These are phyloP conservation scores for Sinelater perroti DNA, from an alignment of 2,888 invertebrate genomes.

Conservation along the genomic window DNA sequence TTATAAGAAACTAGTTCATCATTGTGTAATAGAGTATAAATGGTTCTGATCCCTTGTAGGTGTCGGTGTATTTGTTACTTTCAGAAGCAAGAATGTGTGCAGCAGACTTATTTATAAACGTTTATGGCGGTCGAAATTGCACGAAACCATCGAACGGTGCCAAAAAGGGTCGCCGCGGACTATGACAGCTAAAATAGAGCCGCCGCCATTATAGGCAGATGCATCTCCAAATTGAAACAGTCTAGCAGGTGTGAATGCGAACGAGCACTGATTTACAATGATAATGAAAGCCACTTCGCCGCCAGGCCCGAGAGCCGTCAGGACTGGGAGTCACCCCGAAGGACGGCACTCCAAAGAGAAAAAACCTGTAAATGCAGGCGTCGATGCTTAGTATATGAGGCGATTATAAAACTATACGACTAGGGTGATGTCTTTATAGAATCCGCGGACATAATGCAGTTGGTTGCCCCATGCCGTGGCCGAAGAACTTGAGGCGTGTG, in stretches of 20 bases:
- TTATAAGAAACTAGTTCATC: too few relatives aligned
- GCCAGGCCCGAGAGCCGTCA: slow-evolving; percentile 6
- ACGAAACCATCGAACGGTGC: too few relatives aligned
- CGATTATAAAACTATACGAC: slow-evolving; percentile 49
- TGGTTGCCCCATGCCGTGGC: slow-evolving; percentile 49
- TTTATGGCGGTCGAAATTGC: too few relatives aligned
- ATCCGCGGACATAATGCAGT: slow-evolving; percentile 46
- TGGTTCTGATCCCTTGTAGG: too few relatives aligned
- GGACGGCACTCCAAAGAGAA: slow-evolving; percentile 26
- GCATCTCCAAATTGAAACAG: slow-evolving; percentile 15
- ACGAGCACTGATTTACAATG: slow-evolving; percentile 32
- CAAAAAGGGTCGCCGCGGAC: too few relatives aligned
- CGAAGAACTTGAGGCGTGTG: slow-evolving; percentile 48
- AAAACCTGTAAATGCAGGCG: slow-evolving; percentile 41
- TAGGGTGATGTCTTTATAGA: slow-evolving; percentile 48
- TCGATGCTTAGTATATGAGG: slow-evolving; percentile 47
- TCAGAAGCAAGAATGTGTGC: too few relatives aligned
- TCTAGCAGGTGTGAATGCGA: slow-evolving; percentile 33
- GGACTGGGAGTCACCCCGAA: slow-evolving; percentile 12
- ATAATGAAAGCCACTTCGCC: slow-evolving; percentile 32
- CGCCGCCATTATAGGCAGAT: slow-evolving; percentile 25
- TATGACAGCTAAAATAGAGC: slow-evolving; percentile 22
- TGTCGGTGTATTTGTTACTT: too few relatives aligned
- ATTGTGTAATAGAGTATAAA: too few relatives aligned
- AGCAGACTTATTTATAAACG: too few relatives aligned